Percentiles rank a stretch among this genome's conserved stretches.
Conservation (phyloP, 2,113 vertebrate species). For the Pithys albifrons region DNA sequence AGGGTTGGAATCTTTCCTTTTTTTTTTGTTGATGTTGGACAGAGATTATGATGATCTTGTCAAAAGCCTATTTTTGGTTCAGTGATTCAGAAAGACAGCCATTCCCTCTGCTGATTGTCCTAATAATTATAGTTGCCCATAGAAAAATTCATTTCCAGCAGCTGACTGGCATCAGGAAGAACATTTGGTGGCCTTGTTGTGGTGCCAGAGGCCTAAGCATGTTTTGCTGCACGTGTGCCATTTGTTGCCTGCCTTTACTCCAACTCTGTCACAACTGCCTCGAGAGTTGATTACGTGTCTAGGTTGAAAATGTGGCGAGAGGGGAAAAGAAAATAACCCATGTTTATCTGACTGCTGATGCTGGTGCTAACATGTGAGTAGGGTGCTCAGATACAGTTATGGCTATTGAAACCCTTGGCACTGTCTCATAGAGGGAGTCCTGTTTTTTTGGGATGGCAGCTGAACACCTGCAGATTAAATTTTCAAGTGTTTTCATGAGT, state of each 20-base stretch:
- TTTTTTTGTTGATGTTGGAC: background rate
- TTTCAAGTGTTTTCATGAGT: background rate
- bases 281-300: background rate
- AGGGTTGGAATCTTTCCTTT: background rate
- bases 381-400: background rate
- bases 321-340: background rate
- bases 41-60: background rate
- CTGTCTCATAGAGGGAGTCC: background rate
- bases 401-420: background rate
- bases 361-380: fast-evolving
- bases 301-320: background rate
- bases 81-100: constrained; percentile 21
- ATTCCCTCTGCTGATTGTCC: background rate
- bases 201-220: background rate
- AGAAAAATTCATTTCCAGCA: background rate
- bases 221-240: fast-evolving
- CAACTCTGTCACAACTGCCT: background rate
- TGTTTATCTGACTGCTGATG: background rate
- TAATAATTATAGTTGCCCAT: background rate
- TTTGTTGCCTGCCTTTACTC: background rate
- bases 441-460: background rate
- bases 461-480: fast-evolving
- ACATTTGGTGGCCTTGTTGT: background rate
- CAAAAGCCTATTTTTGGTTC: constrained; percentile 36
- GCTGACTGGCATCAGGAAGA: background rate